A percentile compares a stretch with the other conserved stretches of the same genome.
Conservation (phyloP, 2,113 vertebrate genomes). For the Rhineura floridana region DNA sequence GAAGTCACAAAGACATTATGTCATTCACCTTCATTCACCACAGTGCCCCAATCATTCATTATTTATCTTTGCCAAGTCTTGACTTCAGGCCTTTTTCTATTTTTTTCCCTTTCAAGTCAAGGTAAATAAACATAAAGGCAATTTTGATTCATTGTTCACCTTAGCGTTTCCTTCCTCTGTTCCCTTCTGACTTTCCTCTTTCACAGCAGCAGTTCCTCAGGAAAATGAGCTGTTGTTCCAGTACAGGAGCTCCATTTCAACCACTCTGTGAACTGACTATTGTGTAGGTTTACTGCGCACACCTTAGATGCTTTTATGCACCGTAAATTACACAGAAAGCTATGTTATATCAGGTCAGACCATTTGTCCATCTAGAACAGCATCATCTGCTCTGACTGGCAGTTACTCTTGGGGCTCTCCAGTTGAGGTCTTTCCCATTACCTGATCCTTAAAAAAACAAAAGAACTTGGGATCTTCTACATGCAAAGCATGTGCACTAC, state of each 20-base stretch:
- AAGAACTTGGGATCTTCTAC: neutral
- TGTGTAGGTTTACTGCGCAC: neutral
- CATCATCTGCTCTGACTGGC: too few species aligned
- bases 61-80: neutral
- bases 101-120: slow-evolving; percentile 1
- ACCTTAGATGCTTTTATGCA: too few species aligned
- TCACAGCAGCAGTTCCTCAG: neutral
- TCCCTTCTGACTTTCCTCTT: neutral
- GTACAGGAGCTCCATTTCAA: neutral
- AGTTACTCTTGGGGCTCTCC: too few species aligned
- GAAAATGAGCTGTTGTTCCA: slow-evolving; percentile 1
- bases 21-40: neutral
- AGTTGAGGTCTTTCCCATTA: too few species aligned
- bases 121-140: slow-evolving; percentile 8
- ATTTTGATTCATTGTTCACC: slow-evolving; percentile 13
- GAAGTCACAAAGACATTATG: slow-evolving; percentile 14
- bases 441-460: too few species aligned
- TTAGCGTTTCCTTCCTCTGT: slow-evolving; percentile 4
- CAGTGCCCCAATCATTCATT: neutral
- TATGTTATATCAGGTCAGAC: too few species aligned
- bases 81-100: neutral
- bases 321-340: too few species aligned
- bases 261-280: neutral
- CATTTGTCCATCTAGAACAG: too few species aligned
- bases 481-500: too few species aligned